Conservation (phyloP, 2,888 invertebrate species). For the Tuta absoluta region DNA sequence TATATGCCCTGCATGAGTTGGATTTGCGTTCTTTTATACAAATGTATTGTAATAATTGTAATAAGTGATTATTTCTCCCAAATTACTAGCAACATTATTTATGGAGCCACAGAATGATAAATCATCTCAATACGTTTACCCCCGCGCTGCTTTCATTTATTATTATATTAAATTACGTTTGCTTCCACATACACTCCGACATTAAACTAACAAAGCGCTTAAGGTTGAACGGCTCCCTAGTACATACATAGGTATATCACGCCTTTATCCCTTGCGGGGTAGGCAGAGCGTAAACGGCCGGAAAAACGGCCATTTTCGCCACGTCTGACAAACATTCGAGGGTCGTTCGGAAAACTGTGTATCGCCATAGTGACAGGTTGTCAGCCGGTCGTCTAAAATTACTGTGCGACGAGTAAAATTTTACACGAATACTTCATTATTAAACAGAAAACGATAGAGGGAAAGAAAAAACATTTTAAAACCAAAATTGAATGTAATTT, state of each 20-base stretch:
- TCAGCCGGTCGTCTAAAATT: too few relatives aligned
- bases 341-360: too few relatives aligned
- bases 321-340: too few relatives aligned
- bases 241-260: too few relatives aligned
- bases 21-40: too few relatives aligned
- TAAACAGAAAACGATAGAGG: not conserved
- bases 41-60: not conserved
- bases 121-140: not conserved
- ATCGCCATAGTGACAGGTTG: too few relatives aligned
- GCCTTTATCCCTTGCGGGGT: too few relatives aligned
- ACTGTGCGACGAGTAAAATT: too few relatives aligned
- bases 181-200: conserved; percentile 6
- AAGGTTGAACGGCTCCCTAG: too few relatives aligned
- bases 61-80: conserved; percentile 9
- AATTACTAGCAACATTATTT: conserved; percentile 9
- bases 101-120: conserved; percentile 17
- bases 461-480: not conserved
- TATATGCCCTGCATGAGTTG: too few relatives aligned
- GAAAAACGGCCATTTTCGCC: too few relatives aligned
- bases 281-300: too few relatives aligned
- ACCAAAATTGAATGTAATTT: not conserved
- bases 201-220: not conserved
- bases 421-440: conserved; percentile 19
- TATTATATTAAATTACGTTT: conserved; percentile 13
- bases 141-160: conserved; percentile 12